Base-by-base conservation (phyloP, 2,113 vertebrate genomes). In the Protomyctophum bolini region DNA sequence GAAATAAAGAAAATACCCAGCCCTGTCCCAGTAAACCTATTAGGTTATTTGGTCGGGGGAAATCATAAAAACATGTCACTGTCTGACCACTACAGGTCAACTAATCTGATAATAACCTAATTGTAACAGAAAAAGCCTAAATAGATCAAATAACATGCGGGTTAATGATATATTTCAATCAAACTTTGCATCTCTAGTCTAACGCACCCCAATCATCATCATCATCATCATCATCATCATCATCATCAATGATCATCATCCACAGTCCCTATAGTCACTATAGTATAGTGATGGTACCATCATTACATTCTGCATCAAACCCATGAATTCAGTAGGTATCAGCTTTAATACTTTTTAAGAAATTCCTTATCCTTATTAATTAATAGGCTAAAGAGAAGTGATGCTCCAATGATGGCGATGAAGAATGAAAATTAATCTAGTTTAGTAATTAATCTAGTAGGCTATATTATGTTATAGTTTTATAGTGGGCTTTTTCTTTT, bases 261-360 rank as follows among this genome's bases (percentile, higher is more conserved):
- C 21, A 21, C 21, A 21, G 21, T 21, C 21, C 21, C 2, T 2
- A 21, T 21, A 33, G 50, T 46, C 14, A 71, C 21, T 21, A 21
- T 21, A 41, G 1, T 3, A 41, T 41, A n/a, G n/a, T n/a, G n/a
- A n/a, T n/a, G n/a, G n/a, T n/a, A n/a, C n/a, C 33, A 41, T 41
- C 33, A 41, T 41, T 41, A 41, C 33, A 41, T 41, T 41, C 33
- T 41, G 33, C 3, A 41, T 41, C 33, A 46, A 72, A 33, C 41
- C 48, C 54, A 63, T 49, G 10, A 52, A 47, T 10, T 45, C 70
- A 21, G 61, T 11, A 64, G 61, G 52, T 64, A 12, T 52, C 15
- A 9, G 61, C 63, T 64, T 72, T 28, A 72, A 41, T 21, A 21
- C 2, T 72, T 72, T 45, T 58, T 64, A 48, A 58, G 57, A 52